Conservation (phyloP, 2,113 vertebrate genomes). For the Numenius arquata region DNA sequence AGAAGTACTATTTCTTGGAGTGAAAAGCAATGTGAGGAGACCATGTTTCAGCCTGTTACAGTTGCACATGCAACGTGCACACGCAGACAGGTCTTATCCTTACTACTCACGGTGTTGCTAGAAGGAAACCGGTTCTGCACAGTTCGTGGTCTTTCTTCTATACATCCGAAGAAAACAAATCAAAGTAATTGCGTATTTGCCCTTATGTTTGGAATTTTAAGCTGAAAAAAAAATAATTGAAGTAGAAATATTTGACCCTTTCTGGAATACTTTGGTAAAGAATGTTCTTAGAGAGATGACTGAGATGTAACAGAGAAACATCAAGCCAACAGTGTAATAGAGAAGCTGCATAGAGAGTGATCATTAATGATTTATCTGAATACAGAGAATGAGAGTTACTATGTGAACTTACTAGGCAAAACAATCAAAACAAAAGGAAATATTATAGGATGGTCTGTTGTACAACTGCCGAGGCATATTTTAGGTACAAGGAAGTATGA, state of each 20-base stretch:
- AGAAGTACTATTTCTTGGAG: background rate
- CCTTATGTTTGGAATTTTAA: background rate
- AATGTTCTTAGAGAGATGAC: background rate
- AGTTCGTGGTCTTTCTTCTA: background rate
- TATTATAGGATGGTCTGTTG: background rate
- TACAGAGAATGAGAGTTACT: background rate
- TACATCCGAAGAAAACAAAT: background rate
- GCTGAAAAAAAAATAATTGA: background rate
- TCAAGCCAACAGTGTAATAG: background rate
- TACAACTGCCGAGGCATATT: background rate
- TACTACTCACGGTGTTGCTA: background rate
- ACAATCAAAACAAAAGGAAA: background rate
- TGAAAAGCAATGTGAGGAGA: background rate
- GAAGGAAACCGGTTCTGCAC: background rate
- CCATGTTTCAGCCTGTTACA: background rate
- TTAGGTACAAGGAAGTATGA: background rate
- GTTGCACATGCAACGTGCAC: background rate
- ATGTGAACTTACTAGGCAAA: background rate
- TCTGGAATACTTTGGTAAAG: background rate
- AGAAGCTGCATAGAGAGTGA: background rate
- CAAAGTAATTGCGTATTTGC: background rate
- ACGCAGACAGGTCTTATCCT: background rate
- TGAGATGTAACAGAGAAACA: background rate
- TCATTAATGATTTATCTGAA: background rate
- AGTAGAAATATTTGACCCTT: background rate